These are phyloP conservation scores for Dipodomys stephensi DNA, from an alignment of 2,113 vertebrate species.

Conservation along the genomic window DNA sequence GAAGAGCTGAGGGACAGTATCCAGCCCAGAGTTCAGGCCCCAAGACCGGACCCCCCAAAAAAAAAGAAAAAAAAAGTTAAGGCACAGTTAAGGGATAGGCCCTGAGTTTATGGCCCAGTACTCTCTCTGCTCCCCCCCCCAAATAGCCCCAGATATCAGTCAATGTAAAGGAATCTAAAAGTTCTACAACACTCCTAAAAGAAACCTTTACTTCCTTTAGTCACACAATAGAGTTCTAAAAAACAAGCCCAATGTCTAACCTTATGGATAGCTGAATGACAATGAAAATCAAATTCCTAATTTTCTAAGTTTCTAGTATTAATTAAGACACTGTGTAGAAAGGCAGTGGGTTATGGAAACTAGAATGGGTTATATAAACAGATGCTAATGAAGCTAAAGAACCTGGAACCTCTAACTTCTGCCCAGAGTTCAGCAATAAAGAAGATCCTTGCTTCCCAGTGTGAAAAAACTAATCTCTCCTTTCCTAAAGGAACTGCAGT, in stretches of 20 bases:
- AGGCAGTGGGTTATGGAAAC: neutral
- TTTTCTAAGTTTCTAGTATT: neutral
- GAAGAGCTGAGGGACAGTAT: no score
- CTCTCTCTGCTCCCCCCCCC: no score
- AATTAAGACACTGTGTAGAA: neutral
- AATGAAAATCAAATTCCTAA: neutral
- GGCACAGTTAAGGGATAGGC: no score
- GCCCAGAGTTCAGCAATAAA: neutral
- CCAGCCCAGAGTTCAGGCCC: no score
- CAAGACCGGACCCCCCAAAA: no score
- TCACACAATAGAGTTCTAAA: neutral
- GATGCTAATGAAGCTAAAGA: neutral
- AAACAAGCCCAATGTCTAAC: neutral
- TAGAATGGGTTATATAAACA: neutral
- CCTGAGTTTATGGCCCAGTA: no score
- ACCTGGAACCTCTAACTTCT: neutral
- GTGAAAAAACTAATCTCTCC: neutral
- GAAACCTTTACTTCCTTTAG: neutral
- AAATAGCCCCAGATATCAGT: neutral
- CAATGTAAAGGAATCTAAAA: neutral
- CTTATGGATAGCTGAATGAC: neutral
- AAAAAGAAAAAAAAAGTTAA: no score
- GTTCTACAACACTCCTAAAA: neutral
- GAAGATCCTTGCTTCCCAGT: no score
- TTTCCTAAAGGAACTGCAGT: neutral